Percentiles rank a stretch among this genome's conserved stretches.
Evolutionary conservation across 1,140 invertebrate species (phyloP).

Genomic region (Drosophila kohkoa): DNA sequence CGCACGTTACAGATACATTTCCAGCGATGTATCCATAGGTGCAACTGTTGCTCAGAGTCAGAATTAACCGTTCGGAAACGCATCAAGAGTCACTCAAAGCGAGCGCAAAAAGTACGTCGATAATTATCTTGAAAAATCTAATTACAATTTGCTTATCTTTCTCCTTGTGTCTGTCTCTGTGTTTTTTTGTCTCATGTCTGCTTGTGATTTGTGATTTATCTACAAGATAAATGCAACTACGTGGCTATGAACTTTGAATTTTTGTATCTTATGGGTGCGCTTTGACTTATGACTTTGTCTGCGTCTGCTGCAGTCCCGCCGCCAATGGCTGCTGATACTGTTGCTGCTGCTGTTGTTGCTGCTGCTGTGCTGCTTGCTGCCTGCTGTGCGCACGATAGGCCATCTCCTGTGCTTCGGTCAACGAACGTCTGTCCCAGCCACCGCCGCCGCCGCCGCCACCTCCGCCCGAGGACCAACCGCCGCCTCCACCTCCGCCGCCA

Average conservation of each 20-base stretch:
- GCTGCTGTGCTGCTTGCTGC: slow-evolving; percentile 44
- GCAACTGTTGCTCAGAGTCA: slow-evolving; percentile 63
- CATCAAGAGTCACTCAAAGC: slow-evolving; percentile 50
- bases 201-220: slow-evolving; percentile 62
- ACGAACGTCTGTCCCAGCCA: slow-evolving; percentile 86
- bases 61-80: slow-evolving; percentile 68
- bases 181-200: slow-evolving; percentile 31
- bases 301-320: slow-evolving; percentile 39
- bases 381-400: slow-evolving; percentile 88
- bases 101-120: slow-evolving; percentile 47
- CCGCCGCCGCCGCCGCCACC: slow-evolving; percentile 80
- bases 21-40: slow-evolving; percentile 66
- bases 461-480: slow-evolving; percentile 87
- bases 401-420: slow-evolving; percentile 87
- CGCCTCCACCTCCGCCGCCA: slow-evolving; percentile 86
- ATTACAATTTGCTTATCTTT: slow-evolving; percentile 66
- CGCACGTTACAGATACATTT: slow-evolving; percentile 76
- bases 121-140: slow-evolving; percentile 57
- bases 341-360: slow-evolving; percentile 35
- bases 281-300: slow-evolving; percentile 62
- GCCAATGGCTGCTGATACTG: slow-evolving; percentile 51
- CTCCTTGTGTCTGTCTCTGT: slow-evolving; percentile 24
- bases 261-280: slow-evolving; percentile 21
- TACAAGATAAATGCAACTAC: slow-evolving; percentile 78
- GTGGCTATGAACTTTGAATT: slow-evolving; percentile 47